Conservation (phyloP, 2,888 invertebrate species). For the Dinocampus coccinellae region DNA sequence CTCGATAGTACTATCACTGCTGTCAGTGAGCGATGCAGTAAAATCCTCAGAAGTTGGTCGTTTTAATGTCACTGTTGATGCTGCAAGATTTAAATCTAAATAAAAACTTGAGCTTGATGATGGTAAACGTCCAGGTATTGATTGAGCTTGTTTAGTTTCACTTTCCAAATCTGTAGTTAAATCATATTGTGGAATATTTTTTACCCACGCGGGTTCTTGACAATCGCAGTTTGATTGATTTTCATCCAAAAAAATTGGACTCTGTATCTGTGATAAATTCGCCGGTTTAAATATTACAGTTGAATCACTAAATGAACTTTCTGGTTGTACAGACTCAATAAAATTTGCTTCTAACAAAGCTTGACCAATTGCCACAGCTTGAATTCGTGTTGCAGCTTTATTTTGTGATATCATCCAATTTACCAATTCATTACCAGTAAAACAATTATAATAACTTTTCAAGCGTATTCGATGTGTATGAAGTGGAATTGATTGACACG, state of each 20-base stretch:
- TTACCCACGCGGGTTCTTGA: slow-evolving; percentile 78
- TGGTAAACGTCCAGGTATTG: slow-evolving; percentile 64
- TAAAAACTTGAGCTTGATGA: slow-evolving; percentile 74
- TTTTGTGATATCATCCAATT: slow-evolving; percentile 88
- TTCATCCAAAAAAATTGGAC: slow-evolving; percentile 61
- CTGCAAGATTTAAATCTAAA: slow-evolving; percentile 76
- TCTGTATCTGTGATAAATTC: slow-evolving; percentile 61
- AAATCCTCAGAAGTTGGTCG: slow-evolving; percentile 67
- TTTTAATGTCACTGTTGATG: slow-evolving; percentile 74
- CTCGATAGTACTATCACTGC: slow-evolving; percentile 50
- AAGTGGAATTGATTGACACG: slow-evolving; percentile 73
- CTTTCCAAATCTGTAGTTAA: slow-evolving; percentile 68
- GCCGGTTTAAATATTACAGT: slow-evolving; percentile 70
- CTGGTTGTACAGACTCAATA: slow-evolving; percentile 75
- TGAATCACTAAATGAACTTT: slow-evolving; percentile 70
- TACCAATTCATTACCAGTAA: slow-evolving; percentile 84
- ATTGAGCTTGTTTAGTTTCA: slow-evolving; percentile 53
- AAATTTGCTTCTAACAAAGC: slow-evolving; percentile 82
- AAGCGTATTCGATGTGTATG: slow-evolving; percentile 79
- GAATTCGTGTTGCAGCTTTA: slow-evolving; percentile 82
- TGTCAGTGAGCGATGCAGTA: slow-evolving; percentile 44
- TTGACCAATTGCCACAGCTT: slow-evolving; percentile 84
- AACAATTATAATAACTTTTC: slow-evolving; percentile 81
- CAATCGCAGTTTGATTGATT: slow-evolving; percentile 69
- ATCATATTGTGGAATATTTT: slow-evolving; percentile 72